Percentiles rank a stretch among this genome's conserved stretches.
Conservation (phyloP, 2,797 vertebrate species). For the Gymnothorax reevesii region DNA sequence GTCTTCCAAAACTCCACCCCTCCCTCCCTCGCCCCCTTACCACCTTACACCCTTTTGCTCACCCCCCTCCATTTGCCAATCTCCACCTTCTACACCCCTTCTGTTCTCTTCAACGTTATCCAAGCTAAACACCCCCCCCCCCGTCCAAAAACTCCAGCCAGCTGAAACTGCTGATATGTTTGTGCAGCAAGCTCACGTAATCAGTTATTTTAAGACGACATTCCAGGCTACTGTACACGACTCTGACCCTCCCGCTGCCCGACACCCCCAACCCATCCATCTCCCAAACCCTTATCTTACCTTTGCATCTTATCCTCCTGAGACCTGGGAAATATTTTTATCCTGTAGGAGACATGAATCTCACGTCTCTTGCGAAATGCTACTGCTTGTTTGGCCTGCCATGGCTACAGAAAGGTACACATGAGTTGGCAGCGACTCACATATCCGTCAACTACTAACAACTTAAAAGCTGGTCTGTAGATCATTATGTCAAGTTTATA, state of each 20-base stretch:
- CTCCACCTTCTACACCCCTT: background rate
- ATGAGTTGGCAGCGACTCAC: too few relatives aligned
- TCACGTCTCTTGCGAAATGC: too few relatives aligned
- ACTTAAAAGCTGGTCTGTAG: too few relatives aligned
- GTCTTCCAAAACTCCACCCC: background rate
- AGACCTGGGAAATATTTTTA: too few relatives aligned
- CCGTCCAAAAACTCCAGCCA: background rate
- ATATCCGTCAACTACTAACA: too few relatives aligned
- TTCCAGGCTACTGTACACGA: background rate
- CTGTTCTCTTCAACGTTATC: background rate
- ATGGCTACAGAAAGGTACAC: too few relatives aligned
- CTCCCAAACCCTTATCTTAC: too few relatives aligned
- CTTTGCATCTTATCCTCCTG: too few relatives aligned
- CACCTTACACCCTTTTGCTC: background rate
- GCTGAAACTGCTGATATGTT: slow-evolving; percentile 21
- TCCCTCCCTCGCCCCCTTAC: background rate
- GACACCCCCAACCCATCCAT: background rate
- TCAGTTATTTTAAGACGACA: slow-evolving; percentile 34
- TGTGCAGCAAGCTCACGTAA: slow-evolving; percentile 25
- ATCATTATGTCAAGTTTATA: too few relatives aligned
- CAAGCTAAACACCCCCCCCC: background rate
- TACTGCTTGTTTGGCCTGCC: too few relatives aligned
- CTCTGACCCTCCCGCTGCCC: background rate
- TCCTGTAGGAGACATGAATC: too few relatives aligned
- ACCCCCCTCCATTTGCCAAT: background rate